Percentiles rank a stretch among this genome's conserved stretches.
Conservation (phyloP, 2,888 invertebrate species). For the Lottia gigantea region DNA sequence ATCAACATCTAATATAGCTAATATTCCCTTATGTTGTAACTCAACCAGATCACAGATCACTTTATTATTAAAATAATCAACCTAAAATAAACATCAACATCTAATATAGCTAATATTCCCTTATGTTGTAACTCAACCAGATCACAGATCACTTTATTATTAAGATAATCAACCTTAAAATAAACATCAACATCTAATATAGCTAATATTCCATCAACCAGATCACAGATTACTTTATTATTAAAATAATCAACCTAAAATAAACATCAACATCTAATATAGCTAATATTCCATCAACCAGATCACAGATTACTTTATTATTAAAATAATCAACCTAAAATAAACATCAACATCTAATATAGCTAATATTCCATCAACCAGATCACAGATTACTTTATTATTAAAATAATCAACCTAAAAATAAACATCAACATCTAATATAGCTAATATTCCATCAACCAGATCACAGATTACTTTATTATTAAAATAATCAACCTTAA, state of each 20-base stretch:
- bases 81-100: constrained; percentile 58
- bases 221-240: background rate
- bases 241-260: constrained; percentile 1
- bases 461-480: constrained; percentile 96
- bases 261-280: too few relatives aligned
- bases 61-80: constrained; percentile 97
- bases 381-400: constrained; percentile 75
- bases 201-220: too few relatives aligned
- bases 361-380: too few relatives aligned
- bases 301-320: constrained; percentile 94
- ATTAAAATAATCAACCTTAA: constrained; percentile 89
- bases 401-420: background rate
- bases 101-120: constrained; percentile 19
- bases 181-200: too few relatives aligned
- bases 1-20: too few relatives aligned
- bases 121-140: too few relatives aligned
- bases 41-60: constrained; percentile 95
- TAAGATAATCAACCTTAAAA: constrained; percentile 86
- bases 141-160: constrained; percentile 96
- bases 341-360: too few relatives aligned
- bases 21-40: too few relatives aligned
- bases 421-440: too few relatives aligned
- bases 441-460: too few relatives aligned
- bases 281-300: too few relatives aligned
- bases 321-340: constrained; percentile 88